Evolutionary conservation across 1,140 invertebrate species (phyloP).

Genomic region (Meloidogyne chitwoodi): DNA sequence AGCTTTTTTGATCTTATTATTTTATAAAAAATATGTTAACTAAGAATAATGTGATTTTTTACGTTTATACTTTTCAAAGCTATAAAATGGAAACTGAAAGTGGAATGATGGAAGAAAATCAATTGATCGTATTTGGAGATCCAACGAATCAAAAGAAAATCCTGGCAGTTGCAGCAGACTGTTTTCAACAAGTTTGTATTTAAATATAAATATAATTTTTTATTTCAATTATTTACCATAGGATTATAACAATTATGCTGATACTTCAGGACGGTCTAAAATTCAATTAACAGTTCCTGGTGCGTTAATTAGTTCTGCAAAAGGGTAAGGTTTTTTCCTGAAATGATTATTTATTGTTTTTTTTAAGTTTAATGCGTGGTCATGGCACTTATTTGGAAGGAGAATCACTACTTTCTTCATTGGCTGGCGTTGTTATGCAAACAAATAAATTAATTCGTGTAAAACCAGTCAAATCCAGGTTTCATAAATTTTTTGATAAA

Average conservation of each 20-base stretch:
- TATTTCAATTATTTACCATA: not conserved
- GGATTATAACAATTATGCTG: not conserved
- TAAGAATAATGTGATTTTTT: too few relatives aligned
- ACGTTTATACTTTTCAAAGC: too few relatives aligned
- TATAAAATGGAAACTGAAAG: not conserved
- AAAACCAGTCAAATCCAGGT: slow-evolving; percentile 78
- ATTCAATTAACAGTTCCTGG: slow-evolving; percentile 15
- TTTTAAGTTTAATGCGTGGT: slow-evolving; percentile 66
- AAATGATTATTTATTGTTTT: not conserved
- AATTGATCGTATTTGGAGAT: not conserved
- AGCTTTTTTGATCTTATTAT: too few relatives aligned
- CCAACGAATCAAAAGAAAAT: not conserved
- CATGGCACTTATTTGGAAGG: slow-evolving; percentile 86
- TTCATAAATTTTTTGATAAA: not conserved
- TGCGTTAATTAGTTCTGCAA: slow-evolving; percentile 1
- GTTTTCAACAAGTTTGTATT: not conserved
- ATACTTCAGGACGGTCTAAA: not conserved
- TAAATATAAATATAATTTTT: not conserved
- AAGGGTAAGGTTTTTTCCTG: not conserved
- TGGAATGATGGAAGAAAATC: not conserved
- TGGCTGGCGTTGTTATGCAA: slow-evolving; percentile 84
- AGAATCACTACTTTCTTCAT: slow-evolving; percentile 79
- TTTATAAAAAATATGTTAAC: too few relatives aligned
- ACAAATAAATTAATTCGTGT: slow-evolving; percentile 91
- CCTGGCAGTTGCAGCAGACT: not conserved